A percentile compares a stretch with the other conserved stretches of the same genome.
These are phyloP conservation scores for Paradoxurus hermaphroditus DNA, from an alignment of 2,113 vertebrate genomes.

Conservation along the genomic window DNA sequence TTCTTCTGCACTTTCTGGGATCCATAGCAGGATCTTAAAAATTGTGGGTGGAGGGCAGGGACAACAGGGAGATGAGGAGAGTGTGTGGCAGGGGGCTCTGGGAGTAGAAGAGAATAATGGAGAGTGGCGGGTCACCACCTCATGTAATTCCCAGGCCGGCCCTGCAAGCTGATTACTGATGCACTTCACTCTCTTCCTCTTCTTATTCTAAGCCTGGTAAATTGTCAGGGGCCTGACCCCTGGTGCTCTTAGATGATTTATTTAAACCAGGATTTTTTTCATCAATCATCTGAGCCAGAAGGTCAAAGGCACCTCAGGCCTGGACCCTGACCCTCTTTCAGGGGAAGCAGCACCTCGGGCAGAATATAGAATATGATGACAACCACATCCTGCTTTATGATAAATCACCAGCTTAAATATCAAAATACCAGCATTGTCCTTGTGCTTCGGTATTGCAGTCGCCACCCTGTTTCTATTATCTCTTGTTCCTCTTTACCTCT, in stretches of 20 bases:
- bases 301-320: constrained; percentile 2
- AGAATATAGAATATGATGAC: not conserved
- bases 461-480: not conserved
- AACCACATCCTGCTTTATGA: not conserved
- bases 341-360: not conserved
- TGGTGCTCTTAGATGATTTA: constrained; percentile 57
- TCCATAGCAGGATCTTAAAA: not conserved
- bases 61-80: not conserved
- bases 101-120: not conserved
- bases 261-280: constrained; percentile 49
- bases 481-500: not conserved
- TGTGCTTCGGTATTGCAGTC: not conserved
- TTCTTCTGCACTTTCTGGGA: not conserved
- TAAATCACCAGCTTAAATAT: not conserved
- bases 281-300: constrained; percentile 40
- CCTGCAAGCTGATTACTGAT: constrained; percentile 39
- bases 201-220: not conserved
- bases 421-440: not conserved
- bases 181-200: not conserved
- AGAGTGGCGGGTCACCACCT: not conserved
- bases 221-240: constrained; percentile 35
- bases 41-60: not conserved
- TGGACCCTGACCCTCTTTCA: constrained; percentile 18
- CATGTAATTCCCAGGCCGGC: not conserved
- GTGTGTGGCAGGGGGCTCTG: not conserved